Evolutionary conservation across 2,797 vertebrate species (phyloP).

Genomic region (Pipistrellus pygmaeus): DNA sequence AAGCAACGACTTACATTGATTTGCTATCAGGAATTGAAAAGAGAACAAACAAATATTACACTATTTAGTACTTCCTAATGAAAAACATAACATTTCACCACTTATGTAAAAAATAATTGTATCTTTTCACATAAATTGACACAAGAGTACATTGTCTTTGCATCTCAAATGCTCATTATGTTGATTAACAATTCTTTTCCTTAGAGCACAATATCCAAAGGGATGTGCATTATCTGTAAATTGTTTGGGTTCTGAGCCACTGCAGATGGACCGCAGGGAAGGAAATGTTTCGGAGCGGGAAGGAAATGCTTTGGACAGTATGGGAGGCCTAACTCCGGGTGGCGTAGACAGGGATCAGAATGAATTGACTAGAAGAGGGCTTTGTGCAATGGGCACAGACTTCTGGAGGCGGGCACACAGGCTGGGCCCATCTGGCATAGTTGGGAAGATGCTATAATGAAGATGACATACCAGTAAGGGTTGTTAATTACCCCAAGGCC

Average conservation of each 20-base stretch:
- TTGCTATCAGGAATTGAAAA: conserved; percentile 65
- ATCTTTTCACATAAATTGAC: conserved; percentile 57
- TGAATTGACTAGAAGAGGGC: conserved; percentile 26
- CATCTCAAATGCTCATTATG: conserved; percentile 62
- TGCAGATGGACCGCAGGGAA: neutral
- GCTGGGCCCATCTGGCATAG: neutral
- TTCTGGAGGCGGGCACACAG: conserved; percentile 26
- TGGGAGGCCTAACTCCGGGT: neutral
- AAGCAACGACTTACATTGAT: conserved; percentile 41
- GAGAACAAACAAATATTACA: conserved; percentile 42
- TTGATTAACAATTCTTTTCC: conserved; percentile 21
- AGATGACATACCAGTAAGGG: neutral
- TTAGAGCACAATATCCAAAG: conserved; percentile 50
- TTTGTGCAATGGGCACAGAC: conserved; percentile 41
- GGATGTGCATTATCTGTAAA: neutral
- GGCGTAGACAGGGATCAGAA: conserved; percentile 46
- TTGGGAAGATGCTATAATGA: conserved; percentile 44
- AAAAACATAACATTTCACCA: conserved; percentile 19
- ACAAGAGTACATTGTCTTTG: conserved; percentile 40
- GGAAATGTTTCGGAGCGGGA: conserved; percentile 34
- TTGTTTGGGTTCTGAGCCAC: conserved; percentile 18
- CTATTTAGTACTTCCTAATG: conserved; percentile 45
- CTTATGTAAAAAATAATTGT: conserved; percentile 64
- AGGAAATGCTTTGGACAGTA: conserved; percentile 57
- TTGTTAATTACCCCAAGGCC: neutral